Evolutionary conservation across 2,797 vertebrate genomes (phyloP).

Genomic region (Silurus aristotelis): DNA sequence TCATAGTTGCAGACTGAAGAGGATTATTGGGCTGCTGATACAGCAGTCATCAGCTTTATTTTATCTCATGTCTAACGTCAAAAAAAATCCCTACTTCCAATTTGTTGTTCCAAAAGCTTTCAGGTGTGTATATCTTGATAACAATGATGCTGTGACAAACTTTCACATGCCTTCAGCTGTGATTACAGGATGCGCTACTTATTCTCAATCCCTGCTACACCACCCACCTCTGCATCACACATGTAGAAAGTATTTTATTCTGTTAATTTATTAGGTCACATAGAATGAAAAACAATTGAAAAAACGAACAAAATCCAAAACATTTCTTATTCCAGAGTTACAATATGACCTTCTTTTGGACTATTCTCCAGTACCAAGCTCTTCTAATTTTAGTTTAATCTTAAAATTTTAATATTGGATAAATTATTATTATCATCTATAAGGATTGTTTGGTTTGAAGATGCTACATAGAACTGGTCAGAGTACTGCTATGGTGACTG

Average conservation of each 20-base stretch:
- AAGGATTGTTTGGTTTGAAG: not conserved
- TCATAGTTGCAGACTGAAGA: not conserved
- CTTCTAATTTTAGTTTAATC: not conserved
- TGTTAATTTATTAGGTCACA: no score
- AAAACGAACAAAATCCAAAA: not conserved
- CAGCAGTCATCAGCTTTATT: not conserved
- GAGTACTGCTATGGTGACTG: not conserved
- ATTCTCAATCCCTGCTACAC: no score
- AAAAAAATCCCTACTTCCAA: not conserved
- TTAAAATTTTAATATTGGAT: no score
- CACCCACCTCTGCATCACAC: no score
- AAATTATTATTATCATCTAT: not conserved
- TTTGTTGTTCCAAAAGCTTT: not conserved
- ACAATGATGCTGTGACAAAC: not conserved
- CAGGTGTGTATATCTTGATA: not conserved
- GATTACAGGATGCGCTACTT: no score
- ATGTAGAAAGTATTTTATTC: no score
- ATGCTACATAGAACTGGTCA: not conserved
- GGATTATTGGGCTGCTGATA: not conserved
- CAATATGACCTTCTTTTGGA: no score
- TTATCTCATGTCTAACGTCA: not conserved
- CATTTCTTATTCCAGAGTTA: not conserved
- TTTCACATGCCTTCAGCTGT: no score
- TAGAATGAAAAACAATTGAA: not conserved
- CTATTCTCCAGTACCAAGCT: not conserved